These are phyloP conservation scores for Pollicipes pollicipes DNA, from an alignment of 1,140 invertebrate genomes.

Conservation along the genomic window DNA sequence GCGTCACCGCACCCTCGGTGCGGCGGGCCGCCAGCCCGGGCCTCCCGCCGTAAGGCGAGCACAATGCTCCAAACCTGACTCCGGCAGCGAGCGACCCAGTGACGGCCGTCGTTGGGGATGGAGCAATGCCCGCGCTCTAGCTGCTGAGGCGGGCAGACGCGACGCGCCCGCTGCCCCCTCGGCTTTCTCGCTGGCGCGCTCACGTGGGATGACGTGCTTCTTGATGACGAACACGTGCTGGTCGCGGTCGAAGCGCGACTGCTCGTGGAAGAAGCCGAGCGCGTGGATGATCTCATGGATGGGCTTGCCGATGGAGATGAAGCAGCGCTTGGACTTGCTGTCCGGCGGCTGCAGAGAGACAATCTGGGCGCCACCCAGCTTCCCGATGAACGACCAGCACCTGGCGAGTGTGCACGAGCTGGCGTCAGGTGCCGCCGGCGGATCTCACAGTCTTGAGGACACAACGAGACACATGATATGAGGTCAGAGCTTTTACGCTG, in stretches of 20 bases:
- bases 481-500: too few relatives aligned
- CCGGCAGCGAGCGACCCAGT: too few relatives aligned
- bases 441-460: background rate
- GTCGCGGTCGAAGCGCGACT: constrained; percentile 40
- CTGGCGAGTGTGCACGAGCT: constrained; percentile 26
- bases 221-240: constrained; percentile 36
- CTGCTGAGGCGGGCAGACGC: too few relatives aligned
- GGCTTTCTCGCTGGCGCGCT: too few relatives aligned
- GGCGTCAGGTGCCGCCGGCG: constrained; percentile 9
- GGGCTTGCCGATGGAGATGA: constrained; percentile 38
- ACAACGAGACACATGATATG: background rate
- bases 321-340: constrained; percentile 34
- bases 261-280: constrained; percentile 44
- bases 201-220: constrained; percentile 37
- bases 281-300: constrained; percentile 49
- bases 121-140: too few relatives aligned
- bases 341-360: constrained; percentile 44
- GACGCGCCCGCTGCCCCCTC: too few relatives aligned
- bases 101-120: too few relatives aligned
- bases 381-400: constrained; percentile 48
- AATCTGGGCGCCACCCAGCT: constrained; percentile 43
- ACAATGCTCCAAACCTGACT: too few relatives aligned
- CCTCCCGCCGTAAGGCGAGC: too few relatives aligned
- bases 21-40: too few relatives aligned
- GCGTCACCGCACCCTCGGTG: too few relatives aligned